Percentiles rank a stretch among this genome's conserved stretches.
phyloP scores from a whole-genome alignment of 2,888 invertebrate genomes.

The Drosophila pseudotakahashii region DNA sequence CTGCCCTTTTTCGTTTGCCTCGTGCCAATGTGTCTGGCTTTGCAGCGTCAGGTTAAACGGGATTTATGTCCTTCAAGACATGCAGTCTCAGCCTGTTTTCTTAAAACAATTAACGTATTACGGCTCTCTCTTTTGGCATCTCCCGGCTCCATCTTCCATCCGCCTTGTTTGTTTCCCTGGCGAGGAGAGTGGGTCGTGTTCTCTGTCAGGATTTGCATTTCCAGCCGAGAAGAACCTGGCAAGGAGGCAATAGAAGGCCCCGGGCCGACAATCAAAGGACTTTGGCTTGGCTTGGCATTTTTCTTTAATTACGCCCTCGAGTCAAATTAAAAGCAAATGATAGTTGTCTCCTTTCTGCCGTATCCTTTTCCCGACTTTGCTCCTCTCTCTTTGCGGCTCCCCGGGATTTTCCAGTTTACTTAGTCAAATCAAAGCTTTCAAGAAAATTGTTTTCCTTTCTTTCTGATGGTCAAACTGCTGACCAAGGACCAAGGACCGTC shows the following conservation, averaged over 20 bases:
- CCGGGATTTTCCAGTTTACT: slow-evolving; percentile 63
- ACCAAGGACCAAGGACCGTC: slow-evolving; percentile 34
- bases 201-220: slow-evolving; percentile 62
- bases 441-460: slow-evolving; percentile 70
- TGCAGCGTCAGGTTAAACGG: slow-evolving; percentile 71
- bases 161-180: slow-evolving; percentile 14
- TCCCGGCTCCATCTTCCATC: slow-evolving; percentile 17
- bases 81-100: slow-evolving; percentile 44
- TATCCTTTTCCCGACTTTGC: slow-evolving; percentile 18
- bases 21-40: slow-evolving; percentile 36
- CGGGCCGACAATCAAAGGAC: slow-evolving; percentile 68
- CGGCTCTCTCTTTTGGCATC: slow-evolving; percentile 16
- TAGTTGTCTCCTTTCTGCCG: slow-evolving; percentile 45
- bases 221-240: slow-evolving; percentile 14
- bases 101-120: slow-evolving; percentile 66
- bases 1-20: background rate
- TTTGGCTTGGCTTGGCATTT: slow-evolving; percentile 64
- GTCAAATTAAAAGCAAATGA: slow-evolving; percentile 76
- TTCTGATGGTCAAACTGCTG: slow-evolving; percentile 37
- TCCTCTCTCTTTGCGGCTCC: slow-evolving; percentile 30
- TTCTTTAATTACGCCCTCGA: slow-evolving; percentile 77
- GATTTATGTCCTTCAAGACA: slow-evolving; percentile 64
- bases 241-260: slow-evolving; percentile 20
- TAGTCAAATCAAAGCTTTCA: slow-evolving; percentile 76
- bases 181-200: slow-evolving; percentile 12